phyloP scores from a whole-genome alignment of 2,888 invertebrate species.

The Orthonychiurus folsomi region DNA sequence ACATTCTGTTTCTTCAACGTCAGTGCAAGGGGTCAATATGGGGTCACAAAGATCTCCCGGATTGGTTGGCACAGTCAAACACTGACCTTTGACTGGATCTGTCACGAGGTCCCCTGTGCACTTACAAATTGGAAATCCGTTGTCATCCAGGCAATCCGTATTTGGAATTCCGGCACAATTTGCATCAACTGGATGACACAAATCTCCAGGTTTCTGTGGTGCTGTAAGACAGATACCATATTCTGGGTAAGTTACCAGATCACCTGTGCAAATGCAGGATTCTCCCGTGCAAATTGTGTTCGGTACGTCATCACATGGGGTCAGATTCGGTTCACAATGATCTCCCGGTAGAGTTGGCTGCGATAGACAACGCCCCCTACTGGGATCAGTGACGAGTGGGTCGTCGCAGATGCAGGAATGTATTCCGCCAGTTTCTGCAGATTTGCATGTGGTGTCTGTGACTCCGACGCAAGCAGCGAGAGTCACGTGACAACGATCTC shows the following conservation, averaged over 20 bases:
- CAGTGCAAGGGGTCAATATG: neutral
- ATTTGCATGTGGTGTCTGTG: neutral
- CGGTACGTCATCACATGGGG: neutral
- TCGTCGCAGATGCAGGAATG: neutral
- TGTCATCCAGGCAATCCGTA: neutral
- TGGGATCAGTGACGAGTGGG: neutral
- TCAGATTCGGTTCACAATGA: neutral
- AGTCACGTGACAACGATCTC: neutral
- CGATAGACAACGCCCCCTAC: neutral
- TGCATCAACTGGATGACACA: neutral
- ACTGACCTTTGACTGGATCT: neutral
- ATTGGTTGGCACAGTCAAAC: neutral
- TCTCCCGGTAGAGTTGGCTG: neutral
- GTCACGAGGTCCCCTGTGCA: neutral
- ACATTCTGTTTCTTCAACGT: neutral
- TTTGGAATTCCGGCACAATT: neutral
- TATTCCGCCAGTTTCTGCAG: neutral
- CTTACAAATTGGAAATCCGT: neutral
- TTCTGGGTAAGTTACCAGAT: neutral
- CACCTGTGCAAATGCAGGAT: neutral
- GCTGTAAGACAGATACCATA: neutral
- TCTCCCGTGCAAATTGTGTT: neutral
- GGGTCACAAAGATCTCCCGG: constrained; percentile 2
- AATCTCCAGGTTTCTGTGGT: neutral
- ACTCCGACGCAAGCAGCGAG: neutral